Conservation (phyloP, 2,888 invertebrate species). For the Plutella xylostella region DNA sequence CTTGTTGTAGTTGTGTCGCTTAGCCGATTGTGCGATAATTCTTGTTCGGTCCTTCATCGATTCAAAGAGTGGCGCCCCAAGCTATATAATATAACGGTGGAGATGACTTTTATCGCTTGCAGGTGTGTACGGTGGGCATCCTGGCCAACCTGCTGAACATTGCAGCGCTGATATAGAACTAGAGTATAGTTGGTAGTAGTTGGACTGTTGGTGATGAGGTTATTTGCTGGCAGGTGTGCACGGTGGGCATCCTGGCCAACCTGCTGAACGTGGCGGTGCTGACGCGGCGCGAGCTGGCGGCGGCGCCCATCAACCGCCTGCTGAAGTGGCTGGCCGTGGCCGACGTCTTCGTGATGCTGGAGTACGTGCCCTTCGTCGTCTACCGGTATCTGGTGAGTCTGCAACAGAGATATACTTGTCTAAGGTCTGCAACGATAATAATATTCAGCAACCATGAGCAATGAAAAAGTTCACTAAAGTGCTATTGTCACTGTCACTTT, state of each 20-base stretch:
- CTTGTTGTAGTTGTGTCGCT: no score
- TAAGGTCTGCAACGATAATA: neutral
- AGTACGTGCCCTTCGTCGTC: constrained; percentile 64
- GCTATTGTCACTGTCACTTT: no score
- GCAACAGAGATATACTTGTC: constrained; percentile 30
- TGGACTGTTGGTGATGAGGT: constrained; percentile 72
- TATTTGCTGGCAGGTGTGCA: no score
- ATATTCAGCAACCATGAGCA: no score
- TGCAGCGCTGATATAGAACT: constrained; percentile 86
- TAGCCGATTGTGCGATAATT: no score
- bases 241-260: constrained; percentile 89
- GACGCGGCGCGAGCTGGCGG: constrained; percentile 82
- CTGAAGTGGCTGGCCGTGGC: constrained; percentile 88
- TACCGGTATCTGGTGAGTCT: constrained; percentile 61
- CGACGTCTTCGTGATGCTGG: constrained; percentile 92
- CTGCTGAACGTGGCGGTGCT: constrained; percentile 88
- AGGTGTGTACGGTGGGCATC: constrained; percentile 89
- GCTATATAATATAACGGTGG: no score
- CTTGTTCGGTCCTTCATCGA: no score
- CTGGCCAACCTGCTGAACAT: constrained; percentile 89
- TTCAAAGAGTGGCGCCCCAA: no score
- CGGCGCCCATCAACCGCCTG: constrained; percentile 88
- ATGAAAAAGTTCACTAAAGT: no score
- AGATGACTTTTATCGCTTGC: no score
- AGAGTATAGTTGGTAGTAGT: no score